Evolutionary conservation across 2,797 vertebrate genomes (phyloP), one percentile per base, ranked within the genome.

Genomic region (Lophius americanus): DNA sequence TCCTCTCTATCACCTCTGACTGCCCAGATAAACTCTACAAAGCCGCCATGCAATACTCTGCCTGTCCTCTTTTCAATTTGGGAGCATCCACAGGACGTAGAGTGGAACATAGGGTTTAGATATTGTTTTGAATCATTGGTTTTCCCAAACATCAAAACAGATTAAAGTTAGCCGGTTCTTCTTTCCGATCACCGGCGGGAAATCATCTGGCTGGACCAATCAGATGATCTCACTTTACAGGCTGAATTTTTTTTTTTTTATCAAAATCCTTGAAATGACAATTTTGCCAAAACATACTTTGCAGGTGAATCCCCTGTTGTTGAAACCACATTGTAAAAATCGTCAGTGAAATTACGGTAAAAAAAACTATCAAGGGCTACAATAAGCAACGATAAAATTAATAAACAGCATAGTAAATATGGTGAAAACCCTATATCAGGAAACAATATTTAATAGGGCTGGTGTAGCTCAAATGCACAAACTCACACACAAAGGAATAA

Each of bases 11-110:
- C 79, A 58, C 73, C 73, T 76, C 60, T 79, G 70, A 82, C 78
- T 73, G 76, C 56, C 41, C 60, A 61, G 78, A 83, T 91, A 82
- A 93, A 89, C 89, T 89, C 82, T 52, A n/a, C 73, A 79, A 86
- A 89, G 73, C 59, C 51, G 61, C 70, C 68, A 37, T 52, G 83
- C 82, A 75, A 54, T 71, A 76, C 53, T 76, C 70, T 68, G 60
- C 70, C 51, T 56, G 59, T 53, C 68, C 51, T 67, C 39, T 61
- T 79, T 39, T 66, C 75, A 73, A 70, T 85, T 83, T 51, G 51
- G 54, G 76, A 76, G 68, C 73, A 64, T 78, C 67, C 33, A 59
- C 35, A 39, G 70, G 81, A 68, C 43, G 61, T 23, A 51, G 63
- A 61, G 57, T 51, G 71, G 64, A 61, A 81, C 74, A 73, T 60